Evolutionary conservation across 2,888 invertebrate species (phyloP).

Genomic region (Emesis russula): DNA sequence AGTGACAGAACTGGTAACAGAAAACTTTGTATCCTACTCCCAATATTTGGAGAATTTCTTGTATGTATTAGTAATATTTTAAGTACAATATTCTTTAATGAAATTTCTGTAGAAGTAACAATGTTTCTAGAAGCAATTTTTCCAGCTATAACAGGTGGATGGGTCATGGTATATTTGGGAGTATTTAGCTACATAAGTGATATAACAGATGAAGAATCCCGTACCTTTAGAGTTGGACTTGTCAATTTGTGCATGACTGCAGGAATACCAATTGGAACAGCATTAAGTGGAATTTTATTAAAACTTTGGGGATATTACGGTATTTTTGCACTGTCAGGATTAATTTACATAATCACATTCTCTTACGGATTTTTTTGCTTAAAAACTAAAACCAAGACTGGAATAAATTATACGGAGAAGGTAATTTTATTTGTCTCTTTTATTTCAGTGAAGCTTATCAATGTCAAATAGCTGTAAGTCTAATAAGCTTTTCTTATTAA

Average conservation of each 20-base stretch:
- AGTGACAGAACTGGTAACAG: conserved; percentile 96
- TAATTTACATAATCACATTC: conserved; percentile 93
- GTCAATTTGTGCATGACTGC: conserved; percentile 96
- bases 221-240: conserved; percentile 96
- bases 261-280: conserved; percentile 96
- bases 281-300: conserved; percentile 95
- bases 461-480: not conserved
- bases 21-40: conserved; percentile 96
- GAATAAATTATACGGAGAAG: conserved; percentile 89
- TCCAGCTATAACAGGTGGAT: conserved; percentile 95
- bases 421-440: conserved; percentile 84
- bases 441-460: not conserved
- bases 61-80: conserved; percentile 94
- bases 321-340: conserved; percentile 92
- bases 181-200: conserved; percentile 96
- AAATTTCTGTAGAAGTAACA: conserved; percentile 95
- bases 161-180: conserved; percentile 95
- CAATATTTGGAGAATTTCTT: conserved; percentile 95
- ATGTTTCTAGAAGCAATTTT: conserved; percentile 95
- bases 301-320: conserved; percentile 93
- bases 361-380: conserved; percentile 92
- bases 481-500: not conserved
- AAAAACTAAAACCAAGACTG: conserved; percentile 92
- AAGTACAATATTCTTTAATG: conserved; percentile 95
- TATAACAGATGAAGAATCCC: conserved; percentile 94